Evolutionary conservation across 2,888 invertebrate species (phyloP).

Genomic region (Hetaerina titia): DNA sequence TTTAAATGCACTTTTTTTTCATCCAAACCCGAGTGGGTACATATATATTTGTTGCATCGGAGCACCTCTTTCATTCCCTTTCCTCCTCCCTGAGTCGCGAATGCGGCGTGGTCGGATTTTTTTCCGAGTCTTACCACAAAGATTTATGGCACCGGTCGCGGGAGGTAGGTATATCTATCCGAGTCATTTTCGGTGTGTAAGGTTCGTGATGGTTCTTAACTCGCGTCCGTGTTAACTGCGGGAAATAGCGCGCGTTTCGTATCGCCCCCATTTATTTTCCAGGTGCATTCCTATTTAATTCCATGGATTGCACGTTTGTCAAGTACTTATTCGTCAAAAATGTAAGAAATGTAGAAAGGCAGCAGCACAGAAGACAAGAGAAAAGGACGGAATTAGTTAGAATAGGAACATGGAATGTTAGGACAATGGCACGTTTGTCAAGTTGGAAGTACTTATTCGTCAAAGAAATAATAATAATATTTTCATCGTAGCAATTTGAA

Average conservation of each 20-base stretch:
- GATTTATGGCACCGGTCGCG: neutral
- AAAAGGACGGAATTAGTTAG: too few relatives aligned
- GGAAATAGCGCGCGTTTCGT: neutral
- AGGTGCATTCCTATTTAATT: neutral
- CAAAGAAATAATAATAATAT: too few relatives aligned
- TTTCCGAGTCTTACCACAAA: neutral
- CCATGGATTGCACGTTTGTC: neutral
- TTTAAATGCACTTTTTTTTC: neutral
- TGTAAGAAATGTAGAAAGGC: too few relatives aligned
- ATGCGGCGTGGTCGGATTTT: neutral
- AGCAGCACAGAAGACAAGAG: too few relatives aligned
- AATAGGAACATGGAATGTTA: too few relatives aligned
- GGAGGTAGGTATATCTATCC: neutral
- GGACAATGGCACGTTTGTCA: neutral
- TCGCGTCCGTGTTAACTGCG: neutral
- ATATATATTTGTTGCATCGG: neutral
- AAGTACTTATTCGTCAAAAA: neutral
- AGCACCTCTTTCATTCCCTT: neutral
- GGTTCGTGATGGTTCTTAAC: neutral
- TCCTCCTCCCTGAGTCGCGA: neutral
- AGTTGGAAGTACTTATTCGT: neutral
- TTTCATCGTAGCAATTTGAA: too few relatives aligned
- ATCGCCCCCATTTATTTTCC: neutral
- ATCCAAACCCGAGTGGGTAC: neutral
- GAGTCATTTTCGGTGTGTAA: neutral